Base-by-base conservation (phyloP, 1,140 invertebrate genomes). In the Reticulitermes speratus region DNA sequence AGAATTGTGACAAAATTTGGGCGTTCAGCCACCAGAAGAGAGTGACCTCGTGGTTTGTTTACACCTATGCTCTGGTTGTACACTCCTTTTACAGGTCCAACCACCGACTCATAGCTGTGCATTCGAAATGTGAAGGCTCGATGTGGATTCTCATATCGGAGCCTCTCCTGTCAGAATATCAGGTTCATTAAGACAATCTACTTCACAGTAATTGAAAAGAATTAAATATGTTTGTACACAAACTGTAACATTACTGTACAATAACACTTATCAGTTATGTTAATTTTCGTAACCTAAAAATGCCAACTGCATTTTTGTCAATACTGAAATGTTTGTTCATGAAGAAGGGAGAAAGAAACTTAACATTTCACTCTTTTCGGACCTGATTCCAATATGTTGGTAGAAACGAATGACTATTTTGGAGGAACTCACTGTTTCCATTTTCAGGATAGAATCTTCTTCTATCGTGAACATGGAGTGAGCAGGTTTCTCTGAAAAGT, bases 1-100 rank as follows among this genome's bases (percentile, higher is more conserved):
- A 98, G 91, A 89, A 98, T 97, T 12, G 97, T 97, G 21, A 98
- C 97, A 91, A 96, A 98, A 86, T 97, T 96, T 44, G 98, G 98
- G 81, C 98, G 92, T 89, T 97, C 95, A 8, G 95, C 94, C 1
- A 95, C 94, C 84, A 99, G 92, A 84, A 98, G 92, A 6, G 95
- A 95, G 90, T 98, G 97, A 45, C 96, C 97, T 81, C 97, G 92
- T 0, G 97, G 94, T 90, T 96, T 96, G 88, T 94, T 91, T 88
- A 92, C 87, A 88, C 92, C 91, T 90, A 90, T 86, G 91, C 91
- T 93, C 84, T 94, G 93, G 82, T 94, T 94, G 88, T 96, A 97
- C 88, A 97, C 96, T 48, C 97, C 97, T 91, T 97, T 97, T 0
- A 98, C 95, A 3, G 97, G 97, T 1, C 97, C 97, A 3, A 98